phyloP scores from a whole-genome alignment of 2,888 invertebrate genomes.

The Ophion slaviceki region DNA sequence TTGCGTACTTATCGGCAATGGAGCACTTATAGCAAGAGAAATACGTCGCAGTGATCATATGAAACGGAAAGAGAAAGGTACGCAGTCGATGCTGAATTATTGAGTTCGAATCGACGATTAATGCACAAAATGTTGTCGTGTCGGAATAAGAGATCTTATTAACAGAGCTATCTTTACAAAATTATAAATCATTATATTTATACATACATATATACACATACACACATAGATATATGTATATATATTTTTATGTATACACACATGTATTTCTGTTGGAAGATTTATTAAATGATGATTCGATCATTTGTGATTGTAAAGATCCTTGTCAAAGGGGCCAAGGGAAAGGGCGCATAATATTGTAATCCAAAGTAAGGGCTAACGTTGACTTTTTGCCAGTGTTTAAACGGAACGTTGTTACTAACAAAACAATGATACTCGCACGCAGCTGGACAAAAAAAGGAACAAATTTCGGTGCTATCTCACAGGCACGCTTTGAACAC shows the following conservation, averaged over 20 bases:
- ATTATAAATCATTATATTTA: slow-evolving; percentile 14
- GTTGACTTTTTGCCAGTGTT: slow-evolving; percentile 22
- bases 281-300: slow-evolving; percentile 68
- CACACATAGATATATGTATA: slow-evolving; percentile 44
- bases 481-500: slow-evolving; percentile 76
- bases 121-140: slow-evolving; percentile 56
- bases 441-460: slow-evolving; percentile 81
- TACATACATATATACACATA: slow-evolving; percentile 50
- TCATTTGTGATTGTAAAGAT: slow-evolving; percentile 47
- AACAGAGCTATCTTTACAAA: slow-evolving; percentile 57
- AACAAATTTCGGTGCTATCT: slow-evolving; percentile 76
- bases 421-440: slow-evolving; percentile 78
- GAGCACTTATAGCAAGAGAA: slow-evolving; percentile 49
- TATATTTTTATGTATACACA: slow-evolving; percentile 68
- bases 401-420: slow-evolving; percentile 52
- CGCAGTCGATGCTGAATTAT: slow-evolving; percentile 32
- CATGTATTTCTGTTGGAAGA: slow-evolving; percentile 69
- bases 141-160: slow-evolving; percentile 45
- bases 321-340: slow-evolving; percentile 17
- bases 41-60: slow-evolving; percentile 29
- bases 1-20: slow-evolving; percentile 66
- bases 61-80: slow-evolving; percentile 7
- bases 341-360: neutral
- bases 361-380: neutral
- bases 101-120: slow-evolving; percentile 16